Conservation (phyloP, 2,113 vertebrate species). For the Nipponia nippon region DNA sequence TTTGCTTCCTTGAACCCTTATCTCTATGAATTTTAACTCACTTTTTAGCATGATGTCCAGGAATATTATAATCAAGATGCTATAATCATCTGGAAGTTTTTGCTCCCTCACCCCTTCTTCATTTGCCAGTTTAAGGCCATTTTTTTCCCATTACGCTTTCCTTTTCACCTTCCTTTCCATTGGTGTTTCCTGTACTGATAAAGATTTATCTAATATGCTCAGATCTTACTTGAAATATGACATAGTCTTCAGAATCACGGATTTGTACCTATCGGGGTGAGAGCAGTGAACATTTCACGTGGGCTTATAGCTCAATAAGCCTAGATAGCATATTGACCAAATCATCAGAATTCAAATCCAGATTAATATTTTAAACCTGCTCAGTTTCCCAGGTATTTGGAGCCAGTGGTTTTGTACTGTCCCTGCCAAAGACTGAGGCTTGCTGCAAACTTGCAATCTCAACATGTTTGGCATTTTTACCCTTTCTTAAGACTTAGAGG, state of each 20-base stretch:
- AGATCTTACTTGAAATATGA: background rate
- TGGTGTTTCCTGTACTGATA: background rate
- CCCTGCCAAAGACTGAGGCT: background rate
- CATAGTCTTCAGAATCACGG: background rate
- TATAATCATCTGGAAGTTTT: background rate
- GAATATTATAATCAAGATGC: background rate
- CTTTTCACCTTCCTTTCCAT: background rate
- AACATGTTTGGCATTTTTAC: background rate
- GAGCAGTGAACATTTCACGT: background rate
- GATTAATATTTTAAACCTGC: background rate
- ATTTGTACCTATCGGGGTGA: accelerated
- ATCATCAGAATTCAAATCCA: background rate
- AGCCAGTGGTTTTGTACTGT: background rate
- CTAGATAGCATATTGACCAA: background rate
- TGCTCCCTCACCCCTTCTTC: background rate
- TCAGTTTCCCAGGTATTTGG: background rate
- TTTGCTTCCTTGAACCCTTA: background rate
- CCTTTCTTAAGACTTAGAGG: background rate
- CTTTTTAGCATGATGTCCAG: background rate
- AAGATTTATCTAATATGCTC: background rate
- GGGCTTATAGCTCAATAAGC: background rate
- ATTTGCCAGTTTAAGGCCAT: background rate
- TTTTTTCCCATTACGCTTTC: background rate
- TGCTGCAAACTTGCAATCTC: background rate
- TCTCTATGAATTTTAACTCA: background rate